Percentiles rank a stretch among this genome's conserved stretches.
Evolutionary conservation across 92 coral and sea anemone species (phyloP).

Genomic region (Metridium senile): DNA sequence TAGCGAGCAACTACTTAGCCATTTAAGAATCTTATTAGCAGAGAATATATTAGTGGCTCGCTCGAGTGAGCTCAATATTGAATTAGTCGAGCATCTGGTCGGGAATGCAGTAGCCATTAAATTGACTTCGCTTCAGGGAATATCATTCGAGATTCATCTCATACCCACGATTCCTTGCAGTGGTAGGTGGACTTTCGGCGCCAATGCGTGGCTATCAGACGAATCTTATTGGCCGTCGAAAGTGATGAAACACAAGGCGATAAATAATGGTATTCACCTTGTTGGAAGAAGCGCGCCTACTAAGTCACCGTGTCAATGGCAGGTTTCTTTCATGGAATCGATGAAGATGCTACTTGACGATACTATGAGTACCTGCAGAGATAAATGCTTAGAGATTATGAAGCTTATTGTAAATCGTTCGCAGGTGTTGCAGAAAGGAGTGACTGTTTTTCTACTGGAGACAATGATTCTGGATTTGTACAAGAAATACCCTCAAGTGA

Average conservation of each 20-base stretch:
- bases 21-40: constrained; percentile 29
- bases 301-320: constrained; percentile 80
- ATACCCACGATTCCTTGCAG: constrained; percentile 72
- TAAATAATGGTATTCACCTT: constrained; percentile 53
- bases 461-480: constrained; percentile 48
- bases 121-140: constrained; percentile 40
- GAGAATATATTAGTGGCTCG: constrained; percentile 2
- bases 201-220: constrained; percentile 70
- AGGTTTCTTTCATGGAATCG: constrained; percentile 55
- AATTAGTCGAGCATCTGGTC: constrained; percentile 28
- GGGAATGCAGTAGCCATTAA: constrained; percentile 48
- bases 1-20: constrained; percentile 46
- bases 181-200: constrained; percentile 70
- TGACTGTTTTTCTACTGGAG: constrained; percentile 47
- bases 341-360: constrained; percentile 46
- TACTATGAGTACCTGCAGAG: constrained; percentile 54
- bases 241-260: constrained; percentile 44
- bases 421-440: constrained; percentile 26
- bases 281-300: constrained; percentile 57
- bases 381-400: constrained; percentile 55
- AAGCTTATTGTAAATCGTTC: constrained; percentile 48
- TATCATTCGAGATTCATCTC: constrained; percentile 28
- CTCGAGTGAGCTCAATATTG: constrained; percentile 9
- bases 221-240: constrained; percentile 68
- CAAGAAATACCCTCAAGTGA: constrained; percentile 52